Evolutionary conservation across 1,140 invertebrate species (phyloP), one percentile per base, ranked within the genome.

Genomic region (Listronotus bonariensis): DNA sequence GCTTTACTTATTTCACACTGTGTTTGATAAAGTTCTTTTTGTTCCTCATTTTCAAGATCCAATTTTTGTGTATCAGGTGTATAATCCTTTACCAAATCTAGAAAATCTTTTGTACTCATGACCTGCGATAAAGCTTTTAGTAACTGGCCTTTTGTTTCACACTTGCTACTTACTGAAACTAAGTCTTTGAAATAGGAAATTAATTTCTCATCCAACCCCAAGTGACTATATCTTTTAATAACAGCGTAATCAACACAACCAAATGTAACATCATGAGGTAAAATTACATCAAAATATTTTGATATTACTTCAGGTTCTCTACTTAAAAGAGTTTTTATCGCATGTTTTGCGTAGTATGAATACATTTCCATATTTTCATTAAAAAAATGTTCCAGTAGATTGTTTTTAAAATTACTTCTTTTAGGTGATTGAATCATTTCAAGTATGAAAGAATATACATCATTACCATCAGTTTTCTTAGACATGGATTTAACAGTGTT

Each of bases 221-320:
- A 62, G 40, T 62, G 59, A 26, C 59, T 62, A 14, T 62, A 62
- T 9, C 36, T 40, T 15, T 62, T 62, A 20, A 62, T 53, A 38
- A 45, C 2, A 12, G 31, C 10, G 31, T 42, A 53, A 45, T 53
- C 20, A 6, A 62, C 15, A 5, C 31, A 3, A 3, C 1, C 10
- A 43, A 2, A n/a, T 11, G 20, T 14, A 38, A 26, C 2, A 10
- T 54, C 40, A 9, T n/a, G 3, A 3, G 17, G 1, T 8, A 62
- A 20, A 53, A 62, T 53, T 0, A 7, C 3, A n/a, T 43, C n/a
- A 43, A 43, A 62, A 38, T 62, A 62, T 17, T 42, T 48, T 3
- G 3, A 11, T 15, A 42, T 14, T 17, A 62, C 14, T 9, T 41
- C 18, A 9, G 59, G 59, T 43, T 62, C 59, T 8, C 43, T 34